Evolutionary conservation across 2,797 vertebrate genomes (phyloP).

Genomic region (Sciaenops ocellatus): DNA sequence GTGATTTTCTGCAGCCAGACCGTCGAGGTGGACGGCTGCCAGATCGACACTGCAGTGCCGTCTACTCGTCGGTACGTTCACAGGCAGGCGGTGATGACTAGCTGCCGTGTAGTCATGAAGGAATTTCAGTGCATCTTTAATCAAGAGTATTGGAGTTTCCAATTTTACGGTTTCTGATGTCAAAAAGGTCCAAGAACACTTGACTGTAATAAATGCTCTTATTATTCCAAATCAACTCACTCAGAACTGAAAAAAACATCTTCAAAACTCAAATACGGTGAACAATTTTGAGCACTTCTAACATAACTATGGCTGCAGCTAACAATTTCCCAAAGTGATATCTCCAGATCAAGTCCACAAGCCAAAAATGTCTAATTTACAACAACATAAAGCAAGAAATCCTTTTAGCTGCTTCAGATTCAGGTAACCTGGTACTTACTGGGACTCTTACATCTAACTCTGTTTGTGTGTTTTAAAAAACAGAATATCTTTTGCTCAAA

Average conservation of each 20-base stretch:
- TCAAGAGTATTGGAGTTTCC: background rate
- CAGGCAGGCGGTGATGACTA: constrained; percentile 6
- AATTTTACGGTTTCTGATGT: too few relatives aligned
- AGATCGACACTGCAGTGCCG: constrained; percentile 26
- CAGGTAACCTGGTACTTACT: too few relatives aligned
- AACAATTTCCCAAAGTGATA: background rate
- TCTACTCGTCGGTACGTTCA: constrained; percentile 17
- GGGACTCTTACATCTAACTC: too few relatives aligned
- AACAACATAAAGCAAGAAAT: background rate
- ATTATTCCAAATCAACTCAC: background rate
- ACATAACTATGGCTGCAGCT: background rate
- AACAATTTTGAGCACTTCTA: background rate
- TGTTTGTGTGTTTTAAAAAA: too few relatives aligned
- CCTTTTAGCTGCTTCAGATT: too few relatives aligned
- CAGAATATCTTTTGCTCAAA: too few relatives aligned
- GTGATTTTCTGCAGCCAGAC: constrained; percentile 70
- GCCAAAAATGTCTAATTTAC: background rate
- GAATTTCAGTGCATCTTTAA: background rate
- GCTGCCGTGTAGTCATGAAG: background rate
- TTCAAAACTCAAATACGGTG: background rate
- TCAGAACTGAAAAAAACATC: too few relatives aligned
- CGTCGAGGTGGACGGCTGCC: constrained; percentile 55
- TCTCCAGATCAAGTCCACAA: background rate
- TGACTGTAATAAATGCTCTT: background rate
- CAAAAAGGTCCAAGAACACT: background rate